phyloP scores from a whole-genome alignment of 2,888 invertebrate genomes.

The Strigamia maritima region DNA sequence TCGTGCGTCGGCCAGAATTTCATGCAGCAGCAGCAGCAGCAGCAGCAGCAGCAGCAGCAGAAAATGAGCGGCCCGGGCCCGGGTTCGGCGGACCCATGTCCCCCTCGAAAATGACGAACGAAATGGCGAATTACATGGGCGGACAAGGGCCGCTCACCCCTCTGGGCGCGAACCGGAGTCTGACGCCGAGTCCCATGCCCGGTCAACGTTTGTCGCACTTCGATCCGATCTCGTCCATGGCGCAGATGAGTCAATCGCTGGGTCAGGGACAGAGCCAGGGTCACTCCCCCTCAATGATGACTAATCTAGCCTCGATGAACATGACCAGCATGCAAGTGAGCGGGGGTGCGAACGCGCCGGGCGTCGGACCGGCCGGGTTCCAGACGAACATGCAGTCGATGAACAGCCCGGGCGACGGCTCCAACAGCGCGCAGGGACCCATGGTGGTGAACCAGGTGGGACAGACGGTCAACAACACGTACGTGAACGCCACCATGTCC shows the following conservation, averaged over 20 bases:
- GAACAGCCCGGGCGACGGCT: conserved; percentile 46
- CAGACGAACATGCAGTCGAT: conserved; percentile 50
- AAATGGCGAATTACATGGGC: conserved; percentile 46
- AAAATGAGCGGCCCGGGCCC: conserved; percentile 18
- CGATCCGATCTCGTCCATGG: conserved; percentile 88
- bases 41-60: no score
- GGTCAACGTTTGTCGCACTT: conserved; percentile 61
- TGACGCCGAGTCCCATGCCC: conserved; percentile 43
- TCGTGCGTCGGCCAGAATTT: conserved; percentile 42
- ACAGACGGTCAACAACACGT: conserved; percentile 56
- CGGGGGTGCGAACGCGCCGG: conserved; percentile 45
- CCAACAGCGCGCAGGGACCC: conserved; percentile 27
- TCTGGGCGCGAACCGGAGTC: conserved; percentile 45
- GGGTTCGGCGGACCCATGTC: conserved; percentile 40
- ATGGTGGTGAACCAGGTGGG: conserved; percentile 44
- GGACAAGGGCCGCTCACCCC: conserved; percentile 48
- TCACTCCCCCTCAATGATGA: conserved; percentile 44
- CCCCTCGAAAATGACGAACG: conserved; percentile 49
- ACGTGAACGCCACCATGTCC: conserved; percentile 56
- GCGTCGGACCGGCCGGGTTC: conserved; percentile 50
- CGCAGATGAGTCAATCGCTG: conserved; percentile 90
- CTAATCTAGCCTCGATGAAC: conserved; percentile 44
- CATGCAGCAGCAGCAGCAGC: not conserved
- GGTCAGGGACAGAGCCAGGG: conserved; percentile 62
- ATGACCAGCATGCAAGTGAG: conserved; percentile 44